Percentiles rank a stretch among this genome's conserved stretches.
Conservation (phyloP, 2,888 invertebrate species). For the Noctuana brunneofusca region DNA sequence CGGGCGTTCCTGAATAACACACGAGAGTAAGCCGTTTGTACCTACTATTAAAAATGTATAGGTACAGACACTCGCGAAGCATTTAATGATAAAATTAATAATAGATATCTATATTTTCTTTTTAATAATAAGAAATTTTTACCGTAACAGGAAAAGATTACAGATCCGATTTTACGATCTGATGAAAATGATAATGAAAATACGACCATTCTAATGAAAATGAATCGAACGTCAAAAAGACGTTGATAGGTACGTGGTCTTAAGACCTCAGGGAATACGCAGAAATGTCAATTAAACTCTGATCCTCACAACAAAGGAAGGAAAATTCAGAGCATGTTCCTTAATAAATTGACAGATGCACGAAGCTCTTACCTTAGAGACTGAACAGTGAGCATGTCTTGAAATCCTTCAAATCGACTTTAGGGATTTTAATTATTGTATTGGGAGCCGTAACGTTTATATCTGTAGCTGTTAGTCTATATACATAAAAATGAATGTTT, state of each 20-base stretch:
- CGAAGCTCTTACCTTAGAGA: neutral
- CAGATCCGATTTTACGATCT: too few relatives aligned
- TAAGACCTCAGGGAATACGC: neutral
- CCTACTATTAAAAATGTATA: too few relatives aligned
- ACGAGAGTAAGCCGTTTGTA: too few relatives aligned
- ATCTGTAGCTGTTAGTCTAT: neutral
- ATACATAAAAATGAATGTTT: too few relatives aligned
- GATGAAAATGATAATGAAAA: neutral
- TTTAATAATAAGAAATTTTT: too few relatives aligned
- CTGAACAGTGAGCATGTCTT: neutral
- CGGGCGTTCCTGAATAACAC: too few relatives aligned
- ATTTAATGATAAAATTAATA: too few relatives aligned
- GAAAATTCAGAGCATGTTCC: neutral
- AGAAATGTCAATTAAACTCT: conserved; percentile 1
- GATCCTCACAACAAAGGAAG: neutral
- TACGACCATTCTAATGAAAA: neutral
- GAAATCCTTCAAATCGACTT: neutral
- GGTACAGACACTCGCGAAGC: too few relatives aligned
- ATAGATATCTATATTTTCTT: too few relatives aligned
- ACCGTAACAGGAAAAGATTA: too few relatives aligned
- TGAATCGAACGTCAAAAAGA: neutral
- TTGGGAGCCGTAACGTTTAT: neutral
- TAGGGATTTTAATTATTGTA: neutral
- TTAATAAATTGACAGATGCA: neutral
- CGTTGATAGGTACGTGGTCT: neutral